These are phyloP conservation scores for Mormyrus proboscirostris DNA, from an alignment of 2,797 vertebrate species.

Conservation along the genomic window DNA sequence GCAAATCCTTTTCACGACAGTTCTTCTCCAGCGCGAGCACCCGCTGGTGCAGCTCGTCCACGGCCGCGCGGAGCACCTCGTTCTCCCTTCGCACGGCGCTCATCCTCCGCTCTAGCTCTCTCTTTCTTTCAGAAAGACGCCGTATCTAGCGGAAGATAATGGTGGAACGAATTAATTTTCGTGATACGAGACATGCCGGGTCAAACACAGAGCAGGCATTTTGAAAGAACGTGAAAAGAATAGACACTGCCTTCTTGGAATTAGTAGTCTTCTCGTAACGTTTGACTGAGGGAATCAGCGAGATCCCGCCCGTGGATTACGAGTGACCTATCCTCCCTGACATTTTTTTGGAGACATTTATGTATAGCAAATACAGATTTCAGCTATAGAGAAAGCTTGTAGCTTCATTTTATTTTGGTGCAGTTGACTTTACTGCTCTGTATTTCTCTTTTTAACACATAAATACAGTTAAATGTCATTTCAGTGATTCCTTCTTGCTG, in stretches of 20 bases:
- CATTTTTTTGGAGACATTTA: background rate
- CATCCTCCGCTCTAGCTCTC: constrained; percentile 79
- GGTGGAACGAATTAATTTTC: background rate
- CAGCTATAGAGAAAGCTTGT: background rate
- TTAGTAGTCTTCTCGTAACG: background rate
- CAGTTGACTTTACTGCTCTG: background rate
- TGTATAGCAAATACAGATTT: background rate
- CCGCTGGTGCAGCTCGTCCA: constrained; percentile 82
- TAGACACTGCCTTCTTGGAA: background rate
- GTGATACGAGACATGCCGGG: constrained; percentile 4
- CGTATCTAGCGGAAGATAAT: constrained; percentile 68
- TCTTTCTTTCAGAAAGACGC: constrained; percentile 88
- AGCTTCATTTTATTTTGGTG: background rate
- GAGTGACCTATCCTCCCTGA: background rate
- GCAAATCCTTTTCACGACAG: constrained; percentile 84
- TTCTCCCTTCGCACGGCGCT: constrained; percentile 82
- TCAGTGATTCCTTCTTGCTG: background rate
- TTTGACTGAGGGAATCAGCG: background rate
- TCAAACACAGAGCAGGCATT: constrained; percentile 14
- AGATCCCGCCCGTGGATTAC: background rate
- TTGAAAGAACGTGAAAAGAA: background rate
- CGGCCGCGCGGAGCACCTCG: constrained; percentile 77
- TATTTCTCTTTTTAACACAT: background rate
- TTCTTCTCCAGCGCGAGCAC: constrained; percentile 80
- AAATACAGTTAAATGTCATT: background rate